Evolutionary conservation across 1,140 invertebrate species (phyloP).

Genomic region (Cotesia glomerata): DNA sequence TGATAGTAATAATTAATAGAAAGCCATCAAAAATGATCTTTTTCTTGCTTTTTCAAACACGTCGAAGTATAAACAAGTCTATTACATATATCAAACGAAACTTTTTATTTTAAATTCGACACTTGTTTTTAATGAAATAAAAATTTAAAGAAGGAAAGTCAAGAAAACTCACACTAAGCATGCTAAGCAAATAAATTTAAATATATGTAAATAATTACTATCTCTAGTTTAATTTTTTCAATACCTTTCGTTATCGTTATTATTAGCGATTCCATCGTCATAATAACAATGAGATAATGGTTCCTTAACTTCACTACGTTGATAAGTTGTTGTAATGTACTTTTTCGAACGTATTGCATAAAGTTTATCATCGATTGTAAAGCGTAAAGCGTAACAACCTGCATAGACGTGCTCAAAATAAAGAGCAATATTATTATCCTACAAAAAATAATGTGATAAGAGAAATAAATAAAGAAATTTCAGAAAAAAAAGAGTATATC

Average conservation of each 20-base stretch:
- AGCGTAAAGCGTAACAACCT: constrained; percentile 41
- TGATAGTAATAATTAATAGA: too few relatives aligned
- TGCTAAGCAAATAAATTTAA: not conserved
- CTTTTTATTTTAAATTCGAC: too few relatives aligned
- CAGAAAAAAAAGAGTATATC: not conserved
- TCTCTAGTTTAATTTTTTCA: not conserved
- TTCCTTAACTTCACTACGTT: constrained; percentile 28
- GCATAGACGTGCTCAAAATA: constrained; percentile 38
- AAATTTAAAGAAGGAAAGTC: too few relatives aligned
- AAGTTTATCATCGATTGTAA: constrained; percentile 28
- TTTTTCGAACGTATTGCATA: constrained; percentile 26
- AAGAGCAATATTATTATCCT: constrained; percentile 24
- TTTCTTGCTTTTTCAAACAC: too few relatives aligned
- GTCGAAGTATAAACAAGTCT: too few relatives aligned
- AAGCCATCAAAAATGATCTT: too few relatives aligned
- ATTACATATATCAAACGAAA: too few relatives aligned
- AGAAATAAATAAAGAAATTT: not conserved
- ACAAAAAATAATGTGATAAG: constrained; percentile 1
- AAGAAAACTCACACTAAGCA: too few relatives aligned
- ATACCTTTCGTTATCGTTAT: not conserved
- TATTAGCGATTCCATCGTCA: constrained; percentile 13
- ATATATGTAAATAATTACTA: not conserved
- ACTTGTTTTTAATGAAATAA: too few relatives aligned
- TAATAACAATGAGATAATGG: constrained; percentile 37
- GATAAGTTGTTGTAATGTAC: constrained; percentile 36